A percentile compares a stretch with the other conserved stretches of the same genome.
Evolutionary conservation across 2,888 invertebrate genomes (phyloP).

Genomic region (Trissolcus brochymenae): DNA sequence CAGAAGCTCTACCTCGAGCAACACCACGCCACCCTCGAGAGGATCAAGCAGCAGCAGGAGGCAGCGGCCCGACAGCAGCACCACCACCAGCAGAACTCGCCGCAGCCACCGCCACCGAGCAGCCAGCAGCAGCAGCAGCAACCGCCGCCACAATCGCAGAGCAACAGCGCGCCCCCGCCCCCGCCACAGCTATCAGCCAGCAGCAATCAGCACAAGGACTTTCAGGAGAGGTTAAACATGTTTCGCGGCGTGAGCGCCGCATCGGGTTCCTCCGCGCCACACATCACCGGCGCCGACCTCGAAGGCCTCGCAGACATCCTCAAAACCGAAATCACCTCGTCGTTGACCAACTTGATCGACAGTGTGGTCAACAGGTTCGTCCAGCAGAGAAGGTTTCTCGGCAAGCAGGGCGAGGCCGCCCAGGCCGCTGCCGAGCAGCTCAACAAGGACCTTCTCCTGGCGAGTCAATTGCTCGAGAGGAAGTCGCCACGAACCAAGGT

Average conservation of each 20-base stretch:
- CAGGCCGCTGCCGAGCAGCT: conserved; percentile 89
- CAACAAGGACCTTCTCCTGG: conserved; percentile 89
- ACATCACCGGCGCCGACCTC: conserved; percentile 86
- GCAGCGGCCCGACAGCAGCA: conserved; percentile 78
- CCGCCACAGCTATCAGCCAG: conserved; percentile 73
- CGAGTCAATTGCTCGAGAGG: conserved; percentile 88
- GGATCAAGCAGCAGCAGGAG: conserved; percentile 78
- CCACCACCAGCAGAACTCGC: conserved; percentile 75
- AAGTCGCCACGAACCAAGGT: conserved; percentile 90
- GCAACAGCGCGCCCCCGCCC: conserved; percentile 61
- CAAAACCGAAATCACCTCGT: conserved; percentile 92
- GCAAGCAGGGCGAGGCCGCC: conserved; percentile 87
- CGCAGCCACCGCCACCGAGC: conserved; percentile 64
- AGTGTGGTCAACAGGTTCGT: conserved; percentile 90
- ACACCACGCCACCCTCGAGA: conserved; percentile 77
- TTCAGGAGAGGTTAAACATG: conserved; percentile 87
- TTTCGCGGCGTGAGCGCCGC: conserved; percentile 82
- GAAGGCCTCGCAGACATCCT: conserved; percentile 93
- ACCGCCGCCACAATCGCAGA: conserved; percentile 67
- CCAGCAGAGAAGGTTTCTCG: conserved; percentile 86
- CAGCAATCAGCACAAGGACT: conserved; percentile 77
- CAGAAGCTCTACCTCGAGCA: conserved; percentile 80
- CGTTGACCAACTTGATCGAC: conserved; percentile 90
- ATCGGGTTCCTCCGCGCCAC: conserved; percentile 80
- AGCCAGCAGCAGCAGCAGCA: conserved; percentile 64